Evolutionary conservation across 2,113 vertebrate genomes (phyloP), one percentile per base, ranked within the genome.

Genomic region (Axis porcinus): DNA sequence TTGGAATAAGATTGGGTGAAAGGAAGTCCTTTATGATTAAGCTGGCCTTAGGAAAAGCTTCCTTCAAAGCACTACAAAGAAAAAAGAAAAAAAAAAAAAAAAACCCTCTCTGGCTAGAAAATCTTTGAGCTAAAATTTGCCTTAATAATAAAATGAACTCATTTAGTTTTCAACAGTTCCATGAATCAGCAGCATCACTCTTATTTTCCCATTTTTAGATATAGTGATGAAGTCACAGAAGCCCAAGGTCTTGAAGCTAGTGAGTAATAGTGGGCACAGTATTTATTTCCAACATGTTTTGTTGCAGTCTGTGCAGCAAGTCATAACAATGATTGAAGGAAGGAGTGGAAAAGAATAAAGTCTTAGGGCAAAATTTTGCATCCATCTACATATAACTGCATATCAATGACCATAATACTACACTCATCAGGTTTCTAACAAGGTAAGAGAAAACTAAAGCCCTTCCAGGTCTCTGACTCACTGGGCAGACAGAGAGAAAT

Each of bases 101-200:
- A 10, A 54, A 27, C 21, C 25, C 9, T 11, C 12, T 74, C 10
- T 55, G 52, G 27, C 16, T 83, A 67, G 25, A 94, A 83, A 54
- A 43, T 83, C 6, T 40, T 60, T 78, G 1, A 84, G 10, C n/a
- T 95, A 57, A 84, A 45, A 78, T 57, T 14, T 13, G 4, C 16
- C 19, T 93, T 74, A n/a, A 57, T 74, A 74, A 86, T 50, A 58
- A 91, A 95, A 74, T 52, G 36, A 92, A 90, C 12, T 60, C n/a
- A 86, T 55, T 92, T 82, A 27, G 11, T 67, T 92, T 17, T 88
- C 43, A 78, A 19, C 0, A 83, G 17, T 1, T 89, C 2, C 2
- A 47, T 25, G 7, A 74, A 70, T 12, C 62, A 25, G 3, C 12
- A 16, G 0, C 16, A 43, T 40, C 76, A 28, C 9, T 70, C 25